Conservation (phyloP, 53 echinoderm and acorn worm genomes). For the Echinometra lucunter region DNA sequence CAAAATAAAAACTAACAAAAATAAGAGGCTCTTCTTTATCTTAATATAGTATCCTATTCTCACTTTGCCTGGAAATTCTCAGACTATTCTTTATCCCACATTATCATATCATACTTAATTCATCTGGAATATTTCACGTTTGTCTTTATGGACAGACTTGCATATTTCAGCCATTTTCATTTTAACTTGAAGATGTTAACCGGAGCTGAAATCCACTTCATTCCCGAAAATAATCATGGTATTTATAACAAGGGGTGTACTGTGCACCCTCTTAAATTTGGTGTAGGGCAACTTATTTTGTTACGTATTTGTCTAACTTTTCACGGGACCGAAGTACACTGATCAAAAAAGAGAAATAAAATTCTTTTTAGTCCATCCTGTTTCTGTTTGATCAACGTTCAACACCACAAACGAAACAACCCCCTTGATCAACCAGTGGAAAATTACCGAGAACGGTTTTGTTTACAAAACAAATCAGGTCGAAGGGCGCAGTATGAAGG, state of each 20-base stretch:
- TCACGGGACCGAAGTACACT: constrained; percentile 25
- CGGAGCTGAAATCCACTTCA: too few relatives aligned
- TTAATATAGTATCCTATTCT: background rate
- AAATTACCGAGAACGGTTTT: background rate
- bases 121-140: too few relatives aligned
- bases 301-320: background rate
- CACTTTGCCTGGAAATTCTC: background rate
- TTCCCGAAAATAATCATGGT: background rate
- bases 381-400: constrained; percentile 23
- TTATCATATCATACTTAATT: too few relatives aligned
- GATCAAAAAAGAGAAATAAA: background rate
- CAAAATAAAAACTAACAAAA: too few relatives aligned
- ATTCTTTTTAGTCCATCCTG: background rate
- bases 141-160: background rate
- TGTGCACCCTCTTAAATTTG: background rate
- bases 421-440: background rate
- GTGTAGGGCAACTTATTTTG: background rate
- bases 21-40: too few relatives aligned
- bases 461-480: background rate
- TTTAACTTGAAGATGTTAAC: background rate
- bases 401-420: background rate
- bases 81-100: background rate
- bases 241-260: too few relatives aligned
- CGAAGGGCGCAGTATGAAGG: background rate
- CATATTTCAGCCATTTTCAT: background rate